Percentiles rank a stretch among this genome's conserved stretches.
Conservation (phyloP, 2,113 vertebrate genomes). For the Semnornis frantzii region DNA sequence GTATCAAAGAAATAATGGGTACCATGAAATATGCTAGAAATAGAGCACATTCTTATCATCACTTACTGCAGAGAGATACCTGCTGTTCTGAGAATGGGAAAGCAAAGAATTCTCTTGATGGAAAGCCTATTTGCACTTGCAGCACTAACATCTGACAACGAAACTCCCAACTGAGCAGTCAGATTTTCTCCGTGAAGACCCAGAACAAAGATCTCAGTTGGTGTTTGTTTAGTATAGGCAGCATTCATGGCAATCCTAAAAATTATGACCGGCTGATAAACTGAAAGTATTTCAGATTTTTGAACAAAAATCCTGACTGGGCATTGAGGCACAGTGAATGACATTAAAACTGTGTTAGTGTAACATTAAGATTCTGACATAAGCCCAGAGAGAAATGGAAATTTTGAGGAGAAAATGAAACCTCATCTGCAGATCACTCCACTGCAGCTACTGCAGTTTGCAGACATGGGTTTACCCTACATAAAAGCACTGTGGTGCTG, state of each 20-base stretch:
- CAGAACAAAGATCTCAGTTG: neutral
- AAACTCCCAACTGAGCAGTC: neutral
- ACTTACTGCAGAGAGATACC: neutral
- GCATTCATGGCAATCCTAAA: neutral
- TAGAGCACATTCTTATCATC: neutral
- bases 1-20: neutral
- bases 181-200: neutral
- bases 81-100: neutral
- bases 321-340: rapidly evolving
- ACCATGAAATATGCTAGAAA: neutral
- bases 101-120: neutral
- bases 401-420: neutral
- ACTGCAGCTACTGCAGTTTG: neutral
- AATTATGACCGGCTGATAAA: neutral
- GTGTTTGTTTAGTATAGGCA: neutral
- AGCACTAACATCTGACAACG: neutral
- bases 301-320: neutral
- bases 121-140: neutral
- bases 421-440: neutral
- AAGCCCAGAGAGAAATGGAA: neutral
- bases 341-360: neutral
- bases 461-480: neutral
- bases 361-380: neutral
- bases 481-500: neutral
- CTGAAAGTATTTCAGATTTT: neutral